Base-by-base conservation (phyloP, 1,140 invertebrate genomes). In the Augochlora pura region DNA sequence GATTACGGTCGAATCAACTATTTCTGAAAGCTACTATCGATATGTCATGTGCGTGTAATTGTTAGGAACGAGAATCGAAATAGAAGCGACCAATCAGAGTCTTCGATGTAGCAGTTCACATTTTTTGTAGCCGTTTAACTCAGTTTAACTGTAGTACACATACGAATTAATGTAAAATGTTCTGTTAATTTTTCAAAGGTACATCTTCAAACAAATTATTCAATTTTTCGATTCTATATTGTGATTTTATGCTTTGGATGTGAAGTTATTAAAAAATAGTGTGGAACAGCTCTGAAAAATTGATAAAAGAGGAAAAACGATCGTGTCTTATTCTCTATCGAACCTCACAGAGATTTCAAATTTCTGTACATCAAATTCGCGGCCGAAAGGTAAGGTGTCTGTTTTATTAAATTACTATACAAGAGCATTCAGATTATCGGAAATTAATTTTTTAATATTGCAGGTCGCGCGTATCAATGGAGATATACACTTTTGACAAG, bases 401-500 rank as follows among this genome's bases (percentile, higher is more conserved):
- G 42, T 1, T 12, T 46, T 46, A 10, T 46, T 46, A 46, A 46
- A 46, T 12, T 46, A 46, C 10, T 46, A 12, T 10, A 7, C 14
- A 27, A 16, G 21, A n/a, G 16, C 18, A 38, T 14, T 63, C 5
- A 21, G 16, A 49, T 38, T 49, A 25, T 49, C 12, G 38, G 23
- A 6, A 27, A 4, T 32, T 32, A 32, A 1, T 12, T 14, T 69
- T 2, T 39, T 60, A 0, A 27, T 25, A 39, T 71, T 8, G 0
- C 18, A 71, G 59, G 25, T 32, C n/a, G 21, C 21, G 14, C 18
- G 25, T 5, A 67, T 42, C 62, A 66, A 94, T 94, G 93, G 93
- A 94, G 84, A 91, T 94, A 54, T 95, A 92, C 64, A 92, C 91
- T 54, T 95, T 94, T 85, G 93, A 95, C 82, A 95, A 95, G 86